Base-by-base conservation (phyloP, 2,113 vertebrate species). In the Melanerpes aurifrons region DNA sequence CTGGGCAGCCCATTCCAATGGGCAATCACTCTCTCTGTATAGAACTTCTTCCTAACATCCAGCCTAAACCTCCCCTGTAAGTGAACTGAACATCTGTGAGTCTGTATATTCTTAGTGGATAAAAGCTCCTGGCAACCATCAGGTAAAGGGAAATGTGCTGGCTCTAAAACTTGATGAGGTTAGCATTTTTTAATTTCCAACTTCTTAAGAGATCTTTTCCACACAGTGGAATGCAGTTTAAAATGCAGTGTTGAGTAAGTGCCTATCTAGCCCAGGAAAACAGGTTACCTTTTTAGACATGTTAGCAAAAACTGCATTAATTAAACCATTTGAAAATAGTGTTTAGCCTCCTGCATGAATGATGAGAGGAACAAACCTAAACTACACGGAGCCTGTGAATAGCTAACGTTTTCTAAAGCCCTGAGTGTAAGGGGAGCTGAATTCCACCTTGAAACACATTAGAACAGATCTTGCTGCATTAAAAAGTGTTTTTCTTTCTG, bases 121-220 rank as follows among this genome's bases (percentile, higher is more conserved):
- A 62, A 54, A 91, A 93, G 31, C 22, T 86, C 66, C 68, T 88
- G 86, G 92, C 86, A 96, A 7, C n/a, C 29, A 35, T 18, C 19
- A 62, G 62, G 62, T 15, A 62, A 88, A 81, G 80, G 28, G 80
- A 90, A 93, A 50, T 1, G 3, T 72, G 40, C 54, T 50, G 81
- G n/a, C 81, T 89, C 10, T 73, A 67, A 86, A 84, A 80, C 57
- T 4, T 35, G 73, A 78, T 29, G 35, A 94, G 40, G 28, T 18
- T 16, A 77, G 86, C 80, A 72, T 40, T 90, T 93, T 61, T 81
- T 4, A 15, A 31, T 69, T 94, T 82, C 73, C 86, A 62, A 62
- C 62, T 87, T 73, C 67, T 83, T 24, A 54, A 6, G 32, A 48
- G 31, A 62, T 47, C 58, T 86, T 88, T 96, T 79, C 59, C 56